phyloP scores from a whole-genome alignment of 2,888 invertebrate genomes.

The Chrysina gloriosa region DNA sequence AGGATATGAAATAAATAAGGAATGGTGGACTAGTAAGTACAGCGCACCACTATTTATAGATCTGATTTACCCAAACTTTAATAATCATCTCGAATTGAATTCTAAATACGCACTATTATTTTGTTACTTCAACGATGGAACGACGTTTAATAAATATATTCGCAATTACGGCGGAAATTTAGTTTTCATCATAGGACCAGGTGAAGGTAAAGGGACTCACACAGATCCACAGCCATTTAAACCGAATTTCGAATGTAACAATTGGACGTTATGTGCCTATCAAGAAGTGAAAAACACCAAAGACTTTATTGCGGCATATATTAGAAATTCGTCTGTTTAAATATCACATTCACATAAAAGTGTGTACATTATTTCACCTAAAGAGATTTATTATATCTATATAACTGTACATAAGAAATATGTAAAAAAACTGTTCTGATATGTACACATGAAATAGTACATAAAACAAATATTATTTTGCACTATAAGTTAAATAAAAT shows the following conservation, averaged over 20 bases:
- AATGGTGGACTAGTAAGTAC: constrained; percentile 85
- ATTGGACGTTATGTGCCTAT: constrained; percentile 70
- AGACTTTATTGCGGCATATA: constrained; percentile 76
- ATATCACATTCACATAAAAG: too few relatives aligned
- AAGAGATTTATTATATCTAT: too few relatives aligned
- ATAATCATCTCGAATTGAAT: constrained; percentile 55
- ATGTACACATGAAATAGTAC: too few relatives aligned
- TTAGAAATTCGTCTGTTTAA: constrained; percentile 47
- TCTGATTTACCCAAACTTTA: constrained; percentile 69
- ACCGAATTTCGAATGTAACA: constrained; percentile 63
- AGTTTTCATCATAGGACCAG: constrained; percentile 81
- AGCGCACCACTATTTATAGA: constrained; percentile 79
- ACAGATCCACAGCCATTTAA: constrained; percentile 80
- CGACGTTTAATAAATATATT: constrained; percentile 77
- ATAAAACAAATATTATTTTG: too few relatives aligned
- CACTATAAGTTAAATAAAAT: too few relatives aligned
- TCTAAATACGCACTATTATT: constrained; percentile 74
- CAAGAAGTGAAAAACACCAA: constrained; percentile 72
- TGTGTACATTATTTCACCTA: too few relatives aligned
- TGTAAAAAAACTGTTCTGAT: too few relatives aligned
- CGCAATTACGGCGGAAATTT: constrained; percentile 72
- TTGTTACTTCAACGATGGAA: constrained; percentile 83
- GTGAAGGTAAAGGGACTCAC: constrained; percentile 71
- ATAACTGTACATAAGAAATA: too few relatives aligned
- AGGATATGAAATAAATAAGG: constrained; percentile 82